phyloP scores from a whole-genome alignment of 1,140 invertebrate species.

The Drosophila pallidifrons region DNA sequence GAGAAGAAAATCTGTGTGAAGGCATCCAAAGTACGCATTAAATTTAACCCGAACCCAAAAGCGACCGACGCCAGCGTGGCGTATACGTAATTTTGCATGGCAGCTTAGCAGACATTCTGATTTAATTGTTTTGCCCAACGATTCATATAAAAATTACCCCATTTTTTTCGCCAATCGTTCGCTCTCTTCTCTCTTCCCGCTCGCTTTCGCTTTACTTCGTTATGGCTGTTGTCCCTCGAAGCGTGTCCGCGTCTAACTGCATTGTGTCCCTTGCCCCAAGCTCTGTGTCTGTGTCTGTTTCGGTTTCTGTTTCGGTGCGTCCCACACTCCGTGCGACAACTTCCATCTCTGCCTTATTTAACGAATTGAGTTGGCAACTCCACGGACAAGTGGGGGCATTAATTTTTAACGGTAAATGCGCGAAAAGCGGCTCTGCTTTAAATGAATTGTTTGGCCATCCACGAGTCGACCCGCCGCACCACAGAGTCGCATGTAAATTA shows the following conservation, averaged over 20 bases:
- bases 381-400: slow-evolving; percentile 69
- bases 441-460: slow-evolving; percentile 67
- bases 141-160: slow-evolving; percentile 44
- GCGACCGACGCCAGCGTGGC: slow-evolving; percentile 34
- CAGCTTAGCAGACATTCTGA: slow-evolving; percentile 74
- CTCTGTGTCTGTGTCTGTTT: background rate
- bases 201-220: background rate
- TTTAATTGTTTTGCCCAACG: slow-evolving; percentile 75
- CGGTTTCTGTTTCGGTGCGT: slow-evolving; percentile 2
- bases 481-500: slow-evolving; percentile 73
- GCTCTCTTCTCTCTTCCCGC: background rate
- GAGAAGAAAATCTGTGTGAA: slow-evolving; percentile 50
- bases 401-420: slow-evolving; percentile 83
- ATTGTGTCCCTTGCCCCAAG: slow-evolving; percentile 22
- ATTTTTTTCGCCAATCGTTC: slow-evolving; percentile 25
- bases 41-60: slow-evolving; percentile 23
- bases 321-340: slow-evolving; percentile 21
- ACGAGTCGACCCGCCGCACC: slow-evolving; percentile 3
- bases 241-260: slow-evolving; percentile 42
- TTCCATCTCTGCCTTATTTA: slow-evolving; percentile 62
- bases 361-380: slow-evolving; percentile 68
- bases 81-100: slow-evolving; percentile 48
- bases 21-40: slow-evolving; percentile 50
- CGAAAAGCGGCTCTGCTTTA: slow-evolving; percentile 75
- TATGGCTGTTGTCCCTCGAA: slow-evolving; percentile 18